A percentile compares a stretch with the other conserved stretches of the same genome.
phyloP scores from a whole-genome alignment of 2,113 vertebrate species.

The Erpornis zantholeuca region DNA sequence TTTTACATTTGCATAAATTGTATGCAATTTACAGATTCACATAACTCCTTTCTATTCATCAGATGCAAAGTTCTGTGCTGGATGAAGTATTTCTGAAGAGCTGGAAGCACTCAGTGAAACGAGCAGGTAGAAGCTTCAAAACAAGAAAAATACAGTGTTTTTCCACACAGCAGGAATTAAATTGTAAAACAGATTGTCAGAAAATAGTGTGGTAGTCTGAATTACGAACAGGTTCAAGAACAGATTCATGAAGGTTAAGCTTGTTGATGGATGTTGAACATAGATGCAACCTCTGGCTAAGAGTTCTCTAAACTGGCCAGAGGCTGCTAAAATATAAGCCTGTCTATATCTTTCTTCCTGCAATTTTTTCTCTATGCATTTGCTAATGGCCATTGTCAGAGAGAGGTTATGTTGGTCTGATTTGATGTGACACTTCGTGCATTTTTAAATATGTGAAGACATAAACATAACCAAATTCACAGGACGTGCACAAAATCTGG shows the following conservation, averaged over 20 bases:
- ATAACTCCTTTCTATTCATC: background rate
- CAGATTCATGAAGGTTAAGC: slow-evolving; percentile 21
- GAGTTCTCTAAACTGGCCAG: background rate
- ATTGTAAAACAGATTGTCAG: background rate
- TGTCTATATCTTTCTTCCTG: background rate
- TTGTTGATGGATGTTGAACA: background rate
- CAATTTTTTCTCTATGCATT: background rate
- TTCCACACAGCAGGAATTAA: slow-evolving; percentile 5
- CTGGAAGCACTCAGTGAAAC: background rate
- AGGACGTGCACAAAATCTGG: background rate
- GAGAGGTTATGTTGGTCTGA: background rate
- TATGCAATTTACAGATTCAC: background rate
- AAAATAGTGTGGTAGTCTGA: background rate
- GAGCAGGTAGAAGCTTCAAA: slow-evolving; percentile 4
- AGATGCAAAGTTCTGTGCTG: background rate
- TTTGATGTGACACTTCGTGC: background rate
- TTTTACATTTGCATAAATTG: no score
- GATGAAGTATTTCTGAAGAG: background rate
- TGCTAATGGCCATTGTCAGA: slow-evolving; percentile 29
- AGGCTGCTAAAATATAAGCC: background rate
- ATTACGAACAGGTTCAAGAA: slow-evolving; percentile 28
- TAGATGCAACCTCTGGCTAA: background rate
- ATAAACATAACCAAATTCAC: background rate
- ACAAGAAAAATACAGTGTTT: slow-evolving; percentile 1
- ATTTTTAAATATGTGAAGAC: slow-evolving; percentile 3